A percentile compares a stretch with the other conserved stretches of the same genome.
phyloP scores from a whole-genome alignment of 2,797 vertebrate species.

The Myiotriccus ornatus region DNA sequence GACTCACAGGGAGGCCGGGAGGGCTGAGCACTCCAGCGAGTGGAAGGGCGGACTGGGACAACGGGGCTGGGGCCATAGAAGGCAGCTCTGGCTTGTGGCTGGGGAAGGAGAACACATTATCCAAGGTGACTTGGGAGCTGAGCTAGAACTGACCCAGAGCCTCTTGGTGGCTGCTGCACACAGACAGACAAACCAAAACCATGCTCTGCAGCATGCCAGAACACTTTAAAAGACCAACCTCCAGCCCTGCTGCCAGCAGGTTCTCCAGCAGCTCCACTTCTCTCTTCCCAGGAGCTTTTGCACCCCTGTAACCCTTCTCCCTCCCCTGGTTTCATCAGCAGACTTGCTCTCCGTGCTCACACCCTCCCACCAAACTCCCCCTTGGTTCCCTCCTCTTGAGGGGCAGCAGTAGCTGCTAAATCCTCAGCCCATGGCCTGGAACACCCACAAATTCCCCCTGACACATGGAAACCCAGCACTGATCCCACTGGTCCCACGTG shows the following conservation, averaged over 20 bases:
- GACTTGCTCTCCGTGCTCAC: not conserved
- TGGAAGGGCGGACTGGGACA: conserved; percentile 80
- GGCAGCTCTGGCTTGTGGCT: conserved; percentile 80
- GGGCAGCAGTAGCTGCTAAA: not conserved
- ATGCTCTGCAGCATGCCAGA: rapidly evolving
- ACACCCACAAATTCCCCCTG: not conserved
- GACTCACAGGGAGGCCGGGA: conserved; percentile 83
- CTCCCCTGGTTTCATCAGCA: not conserved
- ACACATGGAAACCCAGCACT: rapidly evolving
- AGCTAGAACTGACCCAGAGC: not conserved
- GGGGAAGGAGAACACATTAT: not conserved
- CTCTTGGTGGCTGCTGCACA: too few species aligned
- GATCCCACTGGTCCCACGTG: rapidly evolving
- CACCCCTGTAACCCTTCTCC: not conserved
- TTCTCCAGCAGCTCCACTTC: not conserved
- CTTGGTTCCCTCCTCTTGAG: not conserved
- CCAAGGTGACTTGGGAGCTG: not conserved
- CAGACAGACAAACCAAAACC: not conserved
- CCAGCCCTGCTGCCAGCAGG: not conserved
- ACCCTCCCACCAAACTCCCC: not conserved
- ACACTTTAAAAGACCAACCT: rapidly evolving
- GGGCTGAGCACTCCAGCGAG: conserved; percentile 85
- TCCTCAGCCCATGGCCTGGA: not conserved
- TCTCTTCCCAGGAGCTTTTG: not conserved
- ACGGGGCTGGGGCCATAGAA: conserved; percentile 78